Evolutionary conservation across 35 echinoderm and acorn worm genomes (phyloP).

Genomic region (Diadema setosum): DNA sequence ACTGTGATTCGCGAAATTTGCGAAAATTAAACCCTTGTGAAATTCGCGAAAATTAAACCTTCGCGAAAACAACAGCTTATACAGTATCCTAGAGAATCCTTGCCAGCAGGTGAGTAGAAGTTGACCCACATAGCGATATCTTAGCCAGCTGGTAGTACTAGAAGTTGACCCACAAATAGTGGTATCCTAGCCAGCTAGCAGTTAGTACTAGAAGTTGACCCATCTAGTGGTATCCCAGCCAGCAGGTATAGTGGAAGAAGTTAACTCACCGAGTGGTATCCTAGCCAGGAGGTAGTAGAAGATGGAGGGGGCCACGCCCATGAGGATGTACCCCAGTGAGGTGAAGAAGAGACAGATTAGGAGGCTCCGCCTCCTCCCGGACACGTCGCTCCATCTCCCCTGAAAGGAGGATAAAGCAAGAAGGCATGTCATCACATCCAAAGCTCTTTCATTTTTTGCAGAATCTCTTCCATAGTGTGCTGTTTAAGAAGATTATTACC

Average conservation of each 20-base stretch:
- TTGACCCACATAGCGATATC: no score
- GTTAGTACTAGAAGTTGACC: no score
- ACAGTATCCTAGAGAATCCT: no score
- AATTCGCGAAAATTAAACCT: no score
- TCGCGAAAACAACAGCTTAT: no score
- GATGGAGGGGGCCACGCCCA: constrained; percentile 48
- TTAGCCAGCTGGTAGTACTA: no score
- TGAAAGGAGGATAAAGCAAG: constrained; percentile 14
- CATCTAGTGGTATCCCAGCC: constrained; percentile 71
- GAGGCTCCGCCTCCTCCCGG: constrained; percentile 38
- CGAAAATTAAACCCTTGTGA: no score
- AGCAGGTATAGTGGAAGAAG: no score
- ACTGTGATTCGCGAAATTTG: no score
- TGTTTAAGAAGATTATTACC: background rate
- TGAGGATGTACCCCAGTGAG: constrained; percentile 63
- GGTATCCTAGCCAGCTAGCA: no score
- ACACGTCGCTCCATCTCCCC: constrained; percentile 86
- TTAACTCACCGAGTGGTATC: constrained; percentile 59
- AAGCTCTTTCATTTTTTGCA: background rate
- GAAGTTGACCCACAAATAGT: no score
- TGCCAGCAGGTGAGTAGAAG: no score
- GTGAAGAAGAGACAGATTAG: constrained; percentile 69
- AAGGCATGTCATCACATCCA: background rate
- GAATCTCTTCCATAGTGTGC: background rate
- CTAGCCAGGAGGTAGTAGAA: constrained; percentile 61